Evolutionary conservation across 2,113 vertebrate genomes (phyloP).

Genomic region (Lophotis ruficrista): DNA sequence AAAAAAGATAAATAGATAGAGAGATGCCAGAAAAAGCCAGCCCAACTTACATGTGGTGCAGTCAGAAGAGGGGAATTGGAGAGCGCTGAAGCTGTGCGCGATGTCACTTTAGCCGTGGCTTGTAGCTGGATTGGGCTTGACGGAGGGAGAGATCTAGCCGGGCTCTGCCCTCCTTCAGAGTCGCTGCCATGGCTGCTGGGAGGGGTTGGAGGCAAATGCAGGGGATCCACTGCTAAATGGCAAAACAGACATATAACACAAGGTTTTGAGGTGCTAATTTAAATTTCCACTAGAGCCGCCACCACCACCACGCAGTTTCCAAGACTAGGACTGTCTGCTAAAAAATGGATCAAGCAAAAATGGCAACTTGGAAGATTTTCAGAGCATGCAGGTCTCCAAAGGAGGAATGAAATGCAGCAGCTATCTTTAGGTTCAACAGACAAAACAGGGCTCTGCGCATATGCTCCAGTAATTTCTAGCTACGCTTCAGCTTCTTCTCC

Average conservation of each 20-base stretch:
- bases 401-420: background rate
- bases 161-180: slow-evolving; percentile 94
- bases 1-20: background rate
- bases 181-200: slow-evolving; percentile 97
- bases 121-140: slow-evolving; percentile 83
- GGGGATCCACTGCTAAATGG: slow-evolving; percentile 76
- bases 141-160: slow-evolving; percentile 85
- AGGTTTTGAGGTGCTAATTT: background rate
- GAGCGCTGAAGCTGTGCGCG: slow-evolving; percentile 83
- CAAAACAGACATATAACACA: background rate
- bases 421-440: slow-evolving; percentile 28
- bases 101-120: slow-evolving; percentile 75
- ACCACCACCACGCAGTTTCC: background rate
- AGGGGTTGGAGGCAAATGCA: slow-evolving; percentile 95
- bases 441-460: background rate
- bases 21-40: background rate
- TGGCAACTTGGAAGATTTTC: background rate
- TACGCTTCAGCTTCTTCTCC: background rate
- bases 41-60: slow-evolving; percentile 87
- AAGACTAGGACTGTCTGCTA: background rate
- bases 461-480: slow-evolving; percentile 14
- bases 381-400: background rate
- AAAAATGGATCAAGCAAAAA: background rate
- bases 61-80: slow-evolving; percentile 96
- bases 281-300: background rate